A percentile compares a stretch with the other conserved stretches of the same genome.
phyloP scores from a whole-genome alignment of 2,113 vertebrate genomes.

The Dolichallabes microphthalmus region DNA sequence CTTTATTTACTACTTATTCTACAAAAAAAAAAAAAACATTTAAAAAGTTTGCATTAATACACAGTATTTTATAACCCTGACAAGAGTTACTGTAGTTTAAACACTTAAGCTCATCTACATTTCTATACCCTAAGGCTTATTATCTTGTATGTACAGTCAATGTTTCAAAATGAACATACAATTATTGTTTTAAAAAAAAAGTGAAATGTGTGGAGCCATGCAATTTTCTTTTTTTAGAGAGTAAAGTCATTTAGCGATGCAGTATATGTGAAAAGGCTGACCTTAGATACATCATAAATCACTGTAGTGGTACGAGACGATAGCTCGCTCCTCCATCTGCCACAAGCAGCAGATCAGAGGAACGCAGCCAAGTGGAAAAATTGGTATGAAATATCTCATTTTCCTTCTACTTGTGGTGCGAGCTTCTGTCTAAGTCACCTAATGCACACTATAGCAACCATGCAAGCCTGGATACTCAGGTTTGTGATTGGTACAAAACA shows the following conservation, averaged over 20 bases:
- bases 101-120: neutral
- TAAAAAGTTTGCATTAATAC: neutral
- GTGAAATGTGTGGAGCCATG: neutral
- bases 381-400: constrained; percentile 33
- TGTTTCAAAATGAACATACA: neutral
- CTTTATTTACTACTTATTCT: neutral
- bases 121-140: neutral
- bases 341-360: constrained; percentile 21
- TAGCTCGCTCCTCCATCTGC: constrained; percentile 14
- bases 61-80: neutral
- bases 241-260: neutral
- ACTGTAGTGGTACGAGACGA: neutral
- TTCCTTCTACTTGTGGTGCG: constrained; percentile 8
- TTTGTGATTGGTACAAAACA: constrained; percentile 51
- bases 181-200: neutral
- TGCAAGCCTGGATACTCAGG: neutral
- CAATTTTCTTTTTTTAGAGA: neutral
- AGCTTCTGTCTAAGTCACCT: constrained; percentile 2
- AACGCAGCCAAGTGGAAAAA: constrained; percentile 45
- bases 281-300: constrained; percentile 5
- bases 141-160: neutral
- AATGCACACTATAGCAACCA: neutral
- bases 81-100: neutral
- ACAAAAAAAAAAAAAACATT: neutral
- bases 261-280: neutral